Evolutionary conservation across 2,113 vertebrate species (phyloP), one percentile per base, ranked within the genome.

Genomic region (Hoplias malabaricus): DNA sequence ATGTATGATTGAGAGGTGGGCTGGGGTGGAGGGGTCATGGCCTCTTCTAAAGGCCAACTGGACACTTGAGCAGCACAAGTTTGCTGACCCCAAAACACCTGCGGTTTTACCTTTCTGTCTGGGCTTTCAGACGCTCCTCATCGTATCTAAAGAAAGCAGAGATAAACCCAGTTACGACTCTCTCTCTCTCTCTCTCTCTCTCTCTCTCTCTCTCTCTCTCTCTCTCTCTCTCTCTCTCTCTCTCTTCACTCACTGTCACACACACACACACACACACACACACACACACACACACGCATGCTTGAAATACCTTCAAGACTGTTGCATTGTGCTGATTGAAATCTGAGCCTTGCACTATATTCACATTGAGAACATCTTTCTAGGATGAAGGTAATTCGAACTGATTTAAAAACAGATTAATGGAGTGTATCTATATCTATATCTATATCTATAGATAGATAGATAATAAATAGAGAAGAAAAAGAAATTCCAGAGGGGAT

Each of bases 121-220:
- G 95, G 43, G 91, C 88, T 88, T 90, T 94, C 65, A 94, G 89
- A 84, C 95, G 93, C 84, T 97, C 96, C 3, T 99, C 94, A 38
- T 98, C 96, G 0, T 92, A 98, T 57, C 97, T 99, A 79, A 31
- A 84, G 85, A 23, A 56, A 73, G 82, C 57, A 2, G 50, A 34
- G 62, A 43, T 16, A 19, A 23, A 4, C 16, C 42, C 21, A 42
- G 14, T 42, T 42, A 73, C n/a, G n/a, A n/a, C n/a, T n/a, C n/a
- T n/a, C n/a, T n/a, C n/a, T n/a, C n/a, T n/a, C n/a, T n/a, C n/a
- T n/a, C n/a, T n/a, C n/a, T n/a, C n/a, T n/a, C n/a, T n/a, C n/a
- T n/a, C n/a, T n/a, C n/a, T n/a, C n/a, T n/a, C n/a, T n/a, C n/a
- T n/a, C n/a, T n/a, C n/a, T n/a, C n/a, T n/a, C n/a, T n/a, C n/a